These are phyloP conservation scores for Ectemnius lituratus DNA, from an alignment of 2,888 invertebrate genomes.

Conservation along the genomic window DNA sequence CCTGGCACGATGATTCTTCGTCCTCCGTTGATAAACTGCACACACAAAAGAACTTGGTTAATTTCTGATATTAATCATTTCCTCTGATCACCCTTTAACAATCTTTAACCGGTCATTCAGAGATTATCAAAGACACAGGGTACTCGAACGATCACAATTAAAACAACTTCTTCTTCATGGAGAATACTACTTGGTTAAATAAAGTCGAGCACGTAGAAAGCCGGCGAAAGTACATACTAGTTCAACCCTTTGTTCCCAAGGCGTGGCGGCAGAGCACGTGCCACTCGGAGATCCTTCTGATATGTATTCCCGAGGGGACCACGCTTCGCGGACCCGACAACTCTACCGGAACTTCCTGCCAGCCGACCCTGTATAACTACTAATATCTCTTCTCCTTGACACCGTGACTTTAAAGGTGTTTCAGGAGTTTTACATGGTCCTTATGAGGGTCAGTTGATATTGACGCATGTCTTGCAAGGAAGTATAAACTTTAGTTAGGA, in stretches of 20 bases:
- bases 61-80: no score
- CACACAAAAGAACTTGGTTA: background rate
- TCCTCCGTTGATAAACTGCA: background rate
- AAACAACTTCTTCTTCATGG: no score
- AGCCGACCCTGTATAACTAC: constrained; percentile 13
- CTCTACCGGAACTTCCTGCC: constrained; percentile 40
- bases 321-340: constrained; percentile 49
- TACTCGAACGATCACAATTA: no score
- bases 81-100: no score
- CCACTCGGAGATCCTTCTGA: constrained; percentile 31
- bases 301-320: constrained; percentile 26
- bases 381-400: background rate
- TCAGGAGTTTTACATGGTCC: no score
- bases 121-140: no score
- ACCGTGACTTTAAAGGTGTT: no score
- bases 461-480: no score
- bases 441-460: no score
- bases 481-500: no score
- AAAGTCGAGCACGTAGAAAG: background rate
- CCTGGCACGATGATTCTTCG: background rate
- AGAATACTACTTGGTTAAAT: no score
- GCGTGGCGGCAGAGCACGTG: constrained; percentile 38
- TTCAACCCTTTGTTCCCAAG: constrained; percentile 28
- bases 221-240: constrained; percentile 22
- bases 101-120: no score